Conservation (phyloP, 2,797 vertebrate genomes). For the Typhlichthys subterraneus region DNA sequence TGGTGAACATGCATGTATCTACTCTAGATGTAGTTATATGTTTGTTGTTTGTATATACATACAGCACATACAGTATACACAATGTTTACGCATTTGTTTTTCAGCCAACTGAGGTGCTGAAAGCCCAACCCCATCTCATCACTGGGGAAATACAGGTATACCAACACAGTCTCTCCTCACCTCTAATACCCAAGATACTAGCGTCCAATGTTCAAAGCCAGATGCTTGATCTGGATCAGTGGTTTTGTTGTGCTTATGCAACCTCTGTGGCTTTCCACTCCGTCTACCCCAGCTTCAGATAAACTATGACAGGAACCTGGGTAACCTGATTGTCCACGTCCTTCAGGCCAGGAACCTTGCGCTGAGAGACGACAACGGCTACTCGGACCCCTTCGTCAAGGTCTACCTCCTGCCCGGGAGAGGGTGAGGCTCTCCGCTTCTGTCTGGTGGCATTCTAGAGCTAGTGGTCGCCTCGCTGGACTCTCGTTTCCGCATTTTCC, state of each 20-base stretch:
- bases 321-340: constrained; percentile 96
- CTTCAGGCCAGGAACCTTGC: constrained; percentile 96
- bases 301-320: constrained; percentile 95
- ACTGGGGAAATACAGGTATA: constrained; percentile 97
- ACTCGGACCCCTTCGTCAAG: constrained; percentile 98
- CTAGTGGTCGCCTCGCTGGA: neutral
- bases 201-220: neutral
- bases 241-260: constrained; percentile 7
- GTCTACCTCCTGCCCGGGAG: constrained; percentile 97
- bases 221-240: neutral
- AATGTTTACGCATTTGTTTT: constrained; percentile 43
- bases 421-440: constrained; percentile 81
- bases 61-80: neutral
- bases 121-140: constrained; percentile 84
- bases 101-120: constrained; percentile 83
- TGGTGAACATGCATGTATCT: neutral
- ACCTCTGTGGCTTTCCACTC: neutral
- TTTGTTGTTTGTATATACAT: neutral
- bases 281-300: constrained; percentile 88
- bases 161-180: neutral
- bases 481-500: constrained; percentile 45
- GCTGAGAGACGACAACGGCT: constrained; percentile 93
- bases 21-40: neutral
- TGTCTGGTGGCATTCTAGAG: constrained; percentile 16
- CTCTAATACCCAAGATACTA: neutral